These are phyloP conservation scores for Nasua narica DNA, from an alignment of 2,797 vertebrate species.

Conservation along the genomic window DNA sequence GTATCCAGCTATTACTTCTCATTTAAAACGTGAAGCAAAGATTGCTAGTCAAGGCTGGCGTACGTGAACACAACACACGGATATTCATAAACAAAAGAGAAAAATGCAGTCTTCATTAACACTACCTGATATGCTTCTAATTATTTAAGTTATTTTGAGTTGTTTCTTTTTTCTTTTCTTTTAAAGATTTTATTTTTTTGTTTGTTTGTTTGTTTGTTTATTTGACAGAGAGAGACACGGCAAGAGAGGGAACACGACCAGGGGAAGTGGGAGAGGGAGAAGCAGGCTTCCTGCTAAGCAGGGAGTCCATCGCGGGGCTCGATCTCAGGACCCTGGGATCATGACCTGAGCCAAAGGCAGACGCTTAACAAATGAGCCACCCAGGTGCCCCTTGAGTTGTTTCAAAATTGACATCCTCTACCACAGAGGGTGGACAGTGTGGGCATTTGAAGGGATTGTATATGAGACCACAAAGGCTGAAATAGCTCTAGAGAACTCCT, in stretches of 20 bases:
- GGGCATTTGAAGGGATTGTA: neutral
- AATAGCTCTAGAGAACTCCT: neutral
- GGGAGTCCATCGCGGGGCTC: too few relatives aligned
- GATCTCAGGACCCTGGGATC: too few relatives aligned
- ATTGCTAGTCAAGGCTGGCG: neutral
- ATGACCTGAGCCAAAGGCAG: too few relatives aligned
- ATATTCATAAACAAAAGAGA: constrained; percentile 24
- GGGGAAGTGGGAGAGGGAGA: too few relatives aligned
- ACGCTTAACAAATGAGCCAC: too few relatives aligned
- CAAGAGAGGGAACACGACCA: too few relatives aligned
- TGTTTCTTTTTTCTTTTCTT: neutral
- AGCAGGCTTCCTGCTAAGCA: too few relatives aligned
- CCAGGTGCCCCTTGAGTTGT: neutral
- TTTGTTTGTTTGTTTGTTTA: too few relatives aligned
- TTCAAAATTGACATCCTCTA: neutral
- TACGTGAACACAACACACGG: neutral
- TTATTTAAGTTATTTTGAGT: neutral
- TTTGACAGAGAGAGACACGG: too few relatives aligned
- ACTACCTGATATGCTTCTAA: neutral
- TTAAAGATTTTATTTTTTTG: too few relatives aligned
- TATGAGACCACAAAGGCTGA: neutral
- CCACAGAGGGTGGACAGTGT: neutral
- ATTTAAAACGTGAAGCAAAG: constrained; percentile 14
- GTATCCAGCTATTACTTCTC: constrained; percentile 19
- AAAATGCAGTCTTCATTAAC: neutral